Percentiles rank a stretch among this genome's conserved stretches.
These are phyloP conservation scores for Capromys pilorides DNA, from an alignment of 2,797 vertebrate genomes.

Conservation along the genomic window DNA sequence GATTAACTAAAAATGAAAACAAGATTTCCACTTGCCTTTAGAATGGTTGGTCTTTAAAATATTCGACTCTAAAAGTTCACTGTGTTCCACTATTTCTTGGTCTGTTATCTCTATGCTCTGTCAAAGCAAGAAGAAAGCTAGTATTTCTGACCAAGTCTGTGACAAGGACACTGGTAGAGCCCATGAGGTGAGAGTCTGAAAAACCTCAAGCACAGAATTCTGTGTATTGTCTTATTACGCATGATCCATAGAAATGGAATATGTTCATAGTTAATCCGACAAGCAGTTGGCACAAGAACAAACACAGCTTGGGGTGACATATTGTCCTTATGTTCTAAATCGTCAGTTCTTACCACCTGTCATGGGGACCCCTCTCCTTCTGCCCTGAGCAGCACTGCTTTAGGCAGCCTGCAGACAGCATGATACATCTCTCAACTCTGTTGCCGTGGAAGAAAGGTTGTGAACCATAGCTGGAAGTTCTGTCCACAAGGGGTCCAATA, in stretches of 20 bases:
- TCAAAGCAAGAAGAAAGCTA: slow-evolving; percentile 35
- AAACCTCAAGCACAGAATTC: slow-evolving; percentile 50
- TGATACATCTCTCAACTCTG: background rate
- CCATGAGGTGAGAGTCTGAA: slow-evolving; percentile 48
- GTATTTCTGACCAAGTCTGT: slow-evolving; percentile 4
- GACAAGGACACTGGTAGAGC: slow-evolving; percentile 27
- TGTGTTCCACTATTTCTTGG: background rate
- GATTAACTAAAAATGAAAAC: slow-evolving; percentile 6
- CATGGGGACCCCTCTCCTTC: background rate
- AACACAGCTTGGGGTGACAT: slow-evolving; percentile 70
- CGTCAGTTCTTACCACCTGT: slow-evolving; percentile 65
- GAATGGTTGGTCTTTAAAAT: slow-evolving; percentile 35
- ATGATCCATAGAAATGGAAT: slow-evolving; percentile 58
- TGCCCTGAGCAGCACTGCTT: slow-evolving; percentile 30
- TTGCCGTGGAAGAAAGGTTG: too few relatives aligned
- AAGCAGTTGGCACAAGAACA: slow-evolving; percentile 66
- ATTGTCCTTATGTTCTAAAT: slow-evolving; percentile 70
- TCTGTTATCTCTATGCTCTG: background rate
- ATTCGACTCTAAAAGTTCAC: background rate
- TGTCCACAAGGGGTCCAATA: too few relatives aligned
- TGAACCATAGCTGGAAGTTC: too few relatives aligned
- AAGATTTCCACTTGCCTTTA: background rate
- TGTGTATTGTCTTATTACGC: slow-evolving; percentile 52
- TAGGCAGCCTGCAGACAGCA: background rate
- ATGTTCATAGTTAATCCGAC: slow-evolving; percentile 75